These are phyloP conservation scores for Cydia splendana DNA, from an alignment of 1,140 invertebrate genomes.

Conservation along the genomic window DNA sequence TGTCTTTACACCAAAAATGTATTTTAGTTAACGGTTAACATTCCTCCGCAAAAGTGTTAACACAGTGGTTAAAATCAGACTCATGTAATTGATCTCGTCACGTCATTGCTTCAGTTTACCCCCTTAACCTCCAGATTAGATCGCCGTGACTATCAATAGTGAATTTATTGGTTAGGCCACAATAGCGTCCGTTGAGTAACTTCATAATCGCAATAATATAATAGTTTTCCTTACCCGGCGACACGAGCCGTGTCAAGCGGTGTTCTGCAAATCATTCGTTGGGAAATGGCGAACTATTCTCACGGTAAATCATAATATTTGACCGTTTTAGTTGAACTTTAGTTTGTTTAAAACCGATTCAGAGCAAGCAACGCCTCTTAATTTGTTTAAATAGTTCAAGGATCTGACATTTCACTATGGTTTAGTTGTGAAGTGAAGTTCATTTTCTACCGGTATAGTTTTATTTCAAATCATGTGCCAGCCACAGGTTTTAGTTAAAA, in stretches of 20 bases:
- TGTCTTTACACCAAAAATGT: no score
- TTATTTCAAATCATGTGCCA: background rate
- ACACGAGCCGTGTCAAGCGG: slow-evolving; percentile 29
- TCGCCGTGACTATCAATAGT: slow-evolving; percentile 22
- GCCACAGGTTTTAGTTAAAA: no score
- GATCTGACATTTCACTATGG: slow-evolving; percentile 20
- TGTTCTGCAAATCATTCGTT: slow-evolving; percentile 28
- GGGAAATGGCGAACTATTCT: slow-evolving; percentile 28
- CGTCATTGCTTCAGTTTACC: slow-evolving; percentile 11
- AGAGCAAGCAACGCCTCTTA: slow-evolving; percentile 15
- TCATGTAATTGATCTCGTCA: background rate
- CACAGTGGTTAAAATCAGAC: no score
- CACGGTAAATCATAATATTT: slow-evolving; percentile 24
- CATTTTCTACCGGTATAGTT: background rate
- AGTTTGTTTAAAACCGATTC: slow-evolving; percentile 20
- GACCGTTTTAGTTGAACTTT: slow-evolving; percentile 20
- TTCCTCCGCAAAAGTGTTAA: no score
- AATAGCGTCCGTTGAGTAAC: slow-evolving; percentile 25
- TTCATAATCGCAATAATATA: slow-evolving; percentile 33
- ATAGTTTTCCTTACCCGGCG: slow-evolving; percentile 33
- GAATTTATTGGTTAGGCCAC: slow-evolving; percentile 31
- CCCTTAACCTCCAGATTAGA: slow-evolving; percentile 22
- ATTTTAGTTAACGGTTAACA: no score
- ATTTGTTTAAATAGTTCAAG: slow-evolving; percentile 28
- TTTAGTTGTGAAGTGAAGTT: background rate